Evolutionary conservation across 2,113 vertebrate genomes (phyloP).

Genomic region (Corvus hawaiiensis): DNA sequence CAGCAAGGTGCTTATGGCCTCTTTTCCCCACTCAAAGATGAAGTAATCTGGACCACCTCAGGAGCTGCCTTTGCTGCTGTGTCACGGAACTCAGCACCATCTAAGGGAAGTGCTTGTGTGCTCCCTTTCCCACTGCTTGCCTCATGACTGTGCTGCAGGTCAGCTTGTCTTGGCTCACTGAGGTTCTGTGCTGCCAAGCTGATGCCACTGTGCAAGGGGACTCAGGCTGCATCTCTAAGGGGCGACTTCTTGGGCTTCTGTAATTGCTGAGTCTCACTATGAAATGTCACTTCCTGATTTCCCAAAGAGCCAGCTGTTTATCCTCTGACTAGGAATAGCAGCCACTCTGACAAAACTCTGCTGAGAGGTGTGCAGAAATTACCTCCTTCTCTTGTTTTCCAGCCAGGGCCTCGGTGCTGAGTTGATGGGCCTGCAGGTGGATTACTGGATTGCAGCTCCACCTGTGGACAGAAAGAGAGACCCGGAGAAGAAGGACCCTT

Average conservation of each 20-base stretch:
- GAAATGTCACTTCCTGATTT: not conserved
- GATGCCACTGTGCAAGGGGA: not conserved
- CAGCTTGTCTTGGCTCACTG: not conserved
- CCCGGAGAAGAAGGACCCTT: conserved; percentile 87
- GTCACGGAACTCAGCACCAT: not conserved
- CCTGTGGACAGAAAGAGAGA: conserved; percentile 86
- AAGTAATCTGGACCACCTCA: not conserved
- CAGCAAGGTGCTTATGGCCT: not conserved
- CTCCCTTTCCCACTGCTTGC: not conserved
- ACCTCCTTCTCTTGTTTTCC: conserved; percentile 6
- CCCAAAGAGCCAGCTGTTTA: not conserved
- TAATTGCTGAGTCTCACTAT: not conserved
- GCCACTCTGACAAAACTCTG: not conserved
- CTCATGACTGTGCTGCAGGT: not conserved
- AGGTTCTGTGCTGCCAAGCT: not conserved
- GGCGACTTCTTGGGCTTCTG: not conserved
- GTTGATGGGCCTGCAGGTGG: conserved; percentile 96
- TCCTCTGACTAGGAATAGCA: not conserved
- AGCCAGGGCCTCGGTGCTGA: conserved; percentile 77
- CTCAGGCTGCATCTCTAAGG: not conserved
- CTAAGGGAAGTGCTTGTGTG: not conserved
- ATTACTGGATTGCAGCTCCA: conserved; percentile 90
- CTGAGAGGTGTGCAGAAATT: not conserved
- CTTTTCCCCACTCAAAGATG: not conserved
- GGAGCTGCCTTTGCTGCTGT: not conserved